phyloP scores from a whole-genome alignment of 1,140 invertebrate genomes.

The Coptotermes formosanus region DNA sequence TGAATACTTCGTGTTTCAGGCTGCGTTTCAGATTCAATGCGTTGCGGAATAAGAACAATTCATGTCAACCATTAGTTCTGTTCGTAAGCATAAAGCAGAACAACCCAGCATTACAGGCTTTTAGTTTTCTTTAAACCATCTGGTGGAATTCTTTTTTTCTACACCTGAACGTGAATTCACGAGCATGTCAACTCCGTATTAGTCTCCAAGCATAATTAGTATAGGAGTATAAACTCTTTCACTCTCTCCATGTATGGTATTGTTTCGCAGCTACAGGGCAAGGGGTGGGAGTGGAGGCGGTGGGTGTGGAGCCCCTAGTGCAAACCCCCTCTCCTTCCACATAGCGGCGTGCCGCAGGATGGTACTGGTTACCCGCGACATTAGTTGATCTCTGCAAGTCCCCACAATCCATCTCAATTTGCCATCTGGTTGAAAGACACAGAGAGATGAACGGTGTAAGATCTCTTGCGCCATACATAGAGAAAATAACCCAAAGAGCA shows the following conservation, averaged over 20 bases:
- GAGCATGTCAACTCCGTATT: not conserved
- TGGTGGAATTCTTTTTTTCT: too few species aligned
- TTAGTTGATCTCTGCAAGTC: constrained; percentile 24
- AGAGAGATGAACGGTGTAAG: not conserved
- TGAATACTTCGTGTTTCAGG: too few species aligned
- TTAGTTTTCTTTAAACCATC: too few species aligned
- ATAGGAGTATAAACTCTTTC: not conserved
- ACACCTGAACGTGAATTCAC: not conserved
- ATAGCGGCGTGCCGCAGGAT: not conserved
- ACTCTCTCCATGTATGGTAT: not conserved
- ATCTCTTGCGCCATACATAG: not conserved
- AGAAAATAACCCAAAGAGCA: not conserved
- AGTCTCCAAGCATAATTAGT: not conserved
- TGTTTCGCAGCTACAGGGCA: not conserved
- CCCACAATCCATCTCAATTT: constrained; percentile 27
- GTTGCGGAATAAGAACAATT: too few species aligned
- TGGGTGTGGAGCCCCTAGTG: not conserved
- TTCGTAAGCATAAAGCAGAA: too few species aligned
- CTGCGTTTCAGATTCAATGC: too few species aligned
- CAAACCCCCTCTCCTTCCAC: not conserved
- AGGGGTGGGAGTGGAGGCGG: too few species aligned
- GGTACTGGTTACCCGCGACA: not conserved
- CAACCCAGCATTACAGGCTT: too few species aligned
- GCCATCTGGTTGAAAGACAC: constrained; percentile 9
- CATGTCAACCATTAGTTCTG: too few species aligned